Evolutionary conservation across 2,797 vertebrate genomes (phyloP), one percentile per base, ranked within the genome.

Genomic region (Eidolon dupreanum): DNA sequence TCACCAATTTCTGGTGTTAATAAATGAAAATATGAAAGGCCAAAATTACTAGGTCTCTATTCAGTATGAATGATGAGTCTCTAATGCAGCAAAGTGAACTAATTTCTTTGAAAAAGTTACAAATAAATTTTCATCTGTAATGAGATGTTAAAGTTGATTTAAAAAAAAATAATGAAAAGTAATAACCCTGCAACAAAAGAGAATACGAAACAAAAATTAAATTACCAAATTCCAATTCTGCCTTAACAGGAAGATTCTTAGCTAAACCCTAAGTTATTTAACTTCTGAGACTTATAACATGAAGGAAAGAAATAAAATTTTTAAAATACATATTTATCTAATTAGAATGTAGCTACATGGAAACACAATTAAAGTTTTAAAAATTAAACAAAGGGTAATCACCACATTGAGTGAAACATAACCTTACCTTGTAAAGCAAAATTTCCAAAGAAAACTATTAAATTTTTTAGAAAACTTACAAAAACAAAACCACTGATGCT

Each of bases 1-100:
- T 92, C 26, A 95, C n/a, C 57, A 86, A 92, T 71, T 92, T 92
- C 55, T 89, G 59, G 9, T 92, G 8, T 81, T 84, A 96, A 74
- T 75, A 92, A 88, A 90, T 51, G 13, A 89, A 86, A 90, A 51
- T 94, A 41, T 24, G 33, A 65, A 96, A 90, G 43, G 28, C 49
- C 16, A 49, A 75, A 92, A 96, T 65, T 83, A 81, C 10, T 0
- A 49, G 57, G 33, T 43, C 70, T 46, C 93, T 88, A 81, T 6
- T 22, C 71, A 68, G 1, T 0, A 24, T 10, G 41, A 94, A 55
- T 59, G 87, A 73, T 63, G 43, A 63, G 93, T 79, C 36, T 57
- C 36, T 90, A 65, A 49, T 5, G 59, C 2, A 93, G 20, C 28
- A 78, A 88, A 83, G 16, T 74, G 12, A 79, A 75, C 65, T 53